Evolutionary conservation across 2,888 invertebrate genomes (phyloP), one percentile per base, ranked within the genome.

Genomic region (Helleia helle): DNA sequence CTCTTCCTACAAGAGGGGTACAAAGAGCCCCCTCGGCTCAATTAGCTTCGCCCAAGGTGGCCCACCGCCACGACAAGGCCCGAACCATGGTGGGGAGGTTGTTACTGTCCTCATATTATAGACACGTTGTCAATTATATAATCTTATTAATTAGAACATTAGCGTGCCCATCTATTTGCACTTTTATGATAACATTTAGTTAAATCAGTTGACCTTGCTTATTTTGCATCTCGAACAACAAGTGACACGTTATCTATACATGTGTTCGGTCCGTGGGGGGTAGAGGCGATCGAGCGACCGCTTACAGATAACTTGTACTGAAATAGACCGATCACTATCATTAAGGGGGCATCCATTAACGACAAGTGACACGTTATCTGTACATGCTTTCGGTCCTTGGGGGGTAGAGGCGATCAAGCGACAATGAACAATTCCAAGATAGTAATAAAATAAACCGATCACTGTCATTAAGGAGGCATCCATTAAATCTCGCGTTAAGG

Each of bases 241-340:
- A 1, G 11, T 22, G 34, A 34, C 18, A 12, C 27, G 12, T 31
- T 34, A 34, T 34, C 34, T 34, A 31, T 11, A 34, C 34, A 34
- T 34, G 34, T 12, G 34, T 7, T 9, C 34, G 6, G 18, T 22
- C 17, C 34, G 34, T 34, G 34, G 34, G 34, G 34, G 34, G 34
- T 18, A 9, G 22, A 17, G 34, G 18, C 34, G 22, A 12, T 22
- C 2, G 34, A 12, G 26, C 6, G n/a, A 2, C 22, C 22, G 6
- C n/a, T n/a, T n/a, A n/a, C n/a, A 6, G 34, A 34, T 34, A 34
- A 31, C 8, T 22, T 22, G 5, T 22, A 22, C 8, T 22, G 31
- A 11, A 18, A 22, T 12, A 22, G 22, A 17, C 18, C 31, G 11
- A 22, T 7, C 8, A 22, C 22, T 22, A 22, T 2, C n/a, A n/a